Evolutionary conservation across 2,888 invertebrate genomes (phyloP).

Genomic region (Eremobia ochroleuca): DNA sequence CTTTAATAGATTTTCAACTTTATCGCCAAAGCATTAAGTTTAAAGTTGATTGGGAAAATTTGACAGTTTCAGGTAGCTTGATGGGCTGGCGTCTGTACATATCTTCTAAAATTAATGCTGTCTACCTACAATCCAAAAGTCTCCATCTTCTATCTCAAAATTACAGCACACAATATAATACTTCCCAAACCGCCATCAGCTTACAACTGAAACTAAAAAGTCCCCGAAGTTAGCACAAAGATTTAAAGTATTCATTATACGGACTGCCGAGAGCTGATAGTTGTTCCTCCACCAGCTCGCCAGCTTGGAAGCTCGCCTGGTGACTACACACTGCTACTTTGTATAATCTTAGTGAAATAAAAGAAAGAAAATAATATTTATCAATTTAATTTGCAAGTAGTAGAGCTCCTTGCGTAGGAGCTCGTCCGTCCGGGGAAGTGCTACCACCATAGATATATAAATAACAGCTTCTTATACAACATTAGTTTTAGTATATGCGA

Average conservation of each 20-base stretch:
- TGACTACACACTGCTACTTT: constrained; percentile 36
- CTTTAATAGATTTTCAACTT: too few species aligned
- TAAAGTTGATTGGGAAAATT: too few species aligned
- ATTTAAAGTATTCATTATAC: constrained; percentile 72
- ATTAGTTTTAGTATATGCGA: too few species aligned
- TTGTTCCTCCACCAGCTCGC: constrained; percentile 52
- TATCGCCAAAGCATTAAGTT: too few species aligned
- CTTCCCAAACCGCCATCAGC: constrained; percentile 11
- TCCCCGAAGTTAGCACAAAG: constrained; percentile 63
- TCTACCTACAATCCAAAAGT: not conserved
- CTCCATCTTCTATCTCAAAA: not conserved
- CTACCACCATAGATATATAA: too few species aligned
- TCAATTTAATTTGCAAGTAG: constrained; percentile 7
- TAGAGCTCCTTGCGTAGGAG: not conserved
- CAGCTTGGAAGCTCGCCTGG: constrained; percentile 8
- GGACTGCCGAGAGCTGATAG: constrained; percentile 62
- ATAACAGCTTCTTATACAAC: too few species aligned
- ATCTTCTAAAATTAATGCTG: too few species aligned
- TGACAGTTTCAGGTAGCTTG: too few species aligned
- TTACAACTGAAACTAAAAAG: constrained; percentile 15
- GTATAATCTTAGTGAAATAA: constrained; percentile 12
- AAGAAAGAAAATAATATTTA: constrained; percentile 8
- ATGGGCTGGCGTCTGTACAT: too few species aligned
- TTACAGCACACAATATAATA: not conserved
- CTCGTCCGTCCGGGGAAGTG: not conserved